Base-by-base conservation (phyloP, 1,140 invertebrate species). In the Akabosia matsudoensis region DNA sequence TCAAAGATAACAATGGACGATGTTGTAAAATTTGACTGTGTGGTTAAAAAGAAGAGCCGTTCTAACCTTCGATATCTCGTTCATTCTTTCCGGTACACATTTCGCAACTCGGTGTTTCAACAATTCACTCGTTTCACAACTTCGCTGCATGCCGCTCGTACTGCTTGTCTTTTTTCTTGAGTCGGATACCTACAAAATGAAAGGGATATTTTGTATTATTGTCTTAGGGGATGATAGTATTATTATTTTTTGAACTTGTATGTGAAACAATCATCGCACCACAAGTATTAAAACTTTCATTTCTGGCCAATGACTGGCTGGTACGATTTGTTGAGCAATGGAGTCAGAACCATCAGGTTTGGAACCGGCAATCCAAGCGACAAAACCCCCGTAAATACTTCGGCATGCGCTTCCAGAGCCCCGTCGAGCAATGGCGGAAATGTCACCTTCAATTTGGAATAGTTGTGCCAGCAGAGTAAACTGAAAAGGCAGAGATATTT, bases 341-440 rank as follows among this genome's bases (percentile, higher is more conserved):
- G 95, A 96, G 86, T 98, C 96, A n/a, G 83, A 84, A 13, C 94
- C 95, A 84, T 92, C 88, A 0, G 85, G 82, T 34, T 86, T 79
- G 0, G 83, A 82, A 10, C 96, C 96, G 79, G 89, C 90, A 45
- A 90, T 88, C 98, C 97, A 99, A 75, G 90, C 88, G 3, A 95
- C 93, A 87, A 98, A 98, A 52, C 97, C 97, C 56, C 96, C 96
- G 82, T 91, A 91, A 22, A 98, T 86, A 86, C 97, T 99, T 67
- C 98, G 88, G 85, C 97, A 99, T 0, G 97, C 97, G 84, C 95
- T 97, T 13, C 97, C 98, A 70, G 96, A 81, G 26, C 97, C 97
- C 78, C 89, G 85, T 80, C 95, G 88, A 0, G 95, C 95, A 74
- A 97, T 90, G 10, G 86, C 86, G 70, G 93, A 93, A n/a, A 97